A percentile compares a stretch with the other conserved stretches of the same genome.
Conservation (phyloP, 1,140 invertebrate genomes). For the Harpegnathos saltator region DNA sequence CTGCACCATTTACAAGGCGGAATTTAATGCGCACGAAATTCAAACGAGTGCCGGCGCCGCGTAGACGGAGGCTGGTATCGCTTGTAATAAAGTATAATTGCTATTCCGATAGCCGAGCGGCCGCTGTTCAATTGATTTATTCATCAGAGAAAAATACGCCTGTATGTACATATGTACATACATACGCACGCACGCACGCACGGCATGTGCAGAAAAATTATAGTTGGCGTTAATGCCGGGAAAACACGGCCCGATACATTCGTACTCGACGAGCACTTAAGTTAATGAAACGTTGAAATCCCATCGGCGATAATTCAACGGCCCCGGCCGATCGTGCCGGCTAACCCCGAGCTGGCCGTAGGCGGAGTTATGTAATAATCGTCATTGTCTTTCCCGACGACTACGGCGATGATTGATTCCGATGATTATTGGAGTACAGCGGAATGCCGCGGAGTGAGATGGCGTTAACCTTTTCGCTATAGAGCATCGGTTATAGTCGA, state of each 20-base stretch:
- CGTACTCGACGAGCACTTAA: constrained; percentile 30
- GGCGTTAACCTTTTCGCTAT: no score
- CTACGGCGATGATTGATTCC: constrained; percentile 44
- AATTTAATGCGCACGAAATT: constrained; percentile 43
- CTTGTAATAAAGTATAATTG: constrained; percentile 54
- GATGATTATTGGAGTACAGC: constrained; percentile 15
- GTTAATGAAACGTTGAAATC: constrained; percentile 52
- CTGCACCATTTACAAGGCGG: constrained; percentile 25
- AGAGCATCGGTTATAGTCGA: no score
- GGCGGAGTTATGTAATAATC: constrained; percentile 8
- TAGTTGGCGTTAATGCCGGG: constrained; percentile 15
- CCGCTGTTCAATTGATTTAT: constrained; percentile 43
- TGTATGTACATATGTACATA: no score
- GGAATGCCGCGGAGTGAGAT: neutral
- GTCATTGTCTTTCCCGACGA: neutral
- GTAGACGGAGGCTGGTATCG: neutral
- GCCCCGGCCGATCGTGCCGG: neutral
- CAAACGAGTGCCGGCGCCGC: neutral
- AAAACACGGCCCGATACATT: constrained; percentile 14
- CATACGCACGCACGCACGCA: no score
- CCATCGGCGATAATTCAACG: constrained; percentile 33
- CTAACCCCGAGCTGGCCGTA: neutral
- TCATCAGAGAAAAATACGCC: constrained; percentile 1
- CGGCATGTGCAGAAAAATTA: constrained; percentile 29
- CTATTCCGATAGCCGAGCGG: constrained; percentile 17